These are phyloP conservation scores for Falco punctatus DNA, from an alignment of 2,113 vertebrate species.

Conservation along the genomic window DNA sequence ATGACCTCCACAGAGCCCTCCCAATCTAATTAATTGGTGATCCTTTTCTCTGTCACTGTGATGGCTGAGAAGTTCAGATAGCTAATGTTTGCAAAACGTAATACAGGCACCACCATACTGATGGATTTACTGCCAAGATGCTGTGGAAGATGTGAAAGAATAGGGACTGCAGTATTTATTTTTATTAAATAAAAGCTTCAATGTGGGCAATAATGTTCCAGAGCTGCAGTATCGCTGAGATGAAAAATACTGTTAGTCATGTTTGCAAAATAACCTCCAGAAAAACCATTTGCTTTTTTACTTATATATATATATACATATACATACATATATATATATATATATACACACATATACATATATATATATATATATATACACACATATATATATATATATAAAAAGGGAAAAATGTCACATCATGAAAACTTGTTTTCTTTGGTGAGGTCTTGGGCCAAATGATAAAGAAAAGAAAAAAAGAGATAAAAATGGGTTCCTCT, in stretches of 20 bases:
- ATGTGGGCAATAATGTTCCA: background rate
- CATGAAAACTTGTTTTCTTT: background rate
- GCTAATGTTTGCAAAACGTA: background rate
- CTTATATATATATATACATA: background rate
- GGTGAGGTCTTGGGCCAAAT: background rate
- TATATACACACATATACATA: no score
- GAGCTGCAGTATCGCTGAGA: background rate
- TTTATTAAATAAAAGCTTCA: background rate
- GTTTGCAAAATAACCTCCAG: background rate
- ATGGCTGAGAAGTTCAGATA: background rate
- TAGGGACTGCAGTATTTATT: background rate
- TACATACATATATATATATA: background rate
- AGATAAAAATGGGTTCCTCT: background rate
- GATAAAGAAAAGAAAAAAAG: background rate
- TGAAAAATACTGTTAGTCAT: background rate
- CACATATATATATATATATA: no score
- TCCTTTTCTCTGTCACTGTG: background rate
- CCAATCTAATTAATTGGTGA: background rate
- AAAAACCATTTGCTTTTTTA: background rate
- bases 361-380: background rate
- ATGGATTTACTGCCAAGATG: background rate
- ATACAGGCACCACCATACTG: background rate
- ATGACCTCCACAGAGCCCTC: background rate
- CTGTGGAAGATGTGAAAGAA: background rate
- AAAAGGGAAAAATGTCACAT: background rate